Evolutionary conservation across 2,888 invertebrate genomes (phyloP).

Genomic region (Hemithea aestivaria): DNA sequence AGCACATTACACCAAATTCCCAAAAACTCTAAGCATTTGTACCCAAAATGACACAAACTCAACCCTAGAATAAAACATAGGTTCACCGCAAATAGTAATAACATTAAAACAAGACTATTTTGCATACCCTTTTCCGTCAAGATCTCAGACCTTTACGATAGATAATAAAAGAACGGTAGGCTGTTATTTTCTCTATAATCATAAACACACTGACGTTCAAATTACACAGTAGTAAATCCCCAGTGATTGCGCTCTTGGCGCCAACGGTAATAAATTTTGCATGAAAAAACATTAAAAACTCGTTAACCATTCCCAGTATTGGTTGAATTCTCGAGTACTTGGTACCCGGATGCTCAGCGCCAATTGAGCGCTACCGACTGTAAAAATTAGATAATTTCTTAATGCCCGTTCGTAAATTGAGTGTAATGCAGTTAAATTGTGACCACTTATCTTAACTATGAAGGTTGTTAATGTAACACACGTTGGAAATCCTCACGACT

Average conservation of each 20-base stretch:
- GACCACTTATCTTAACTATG: conserved; percentile 1
- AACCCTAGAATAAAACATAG: too few relatives aligned
- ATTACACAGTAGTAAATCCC: conserved; percentile 45
- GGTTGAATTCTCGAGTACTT: conserved; percentile 36
- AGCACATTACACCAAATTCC: too few relatives aligned
- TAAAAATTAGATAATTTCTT: conserved; percentile 18
- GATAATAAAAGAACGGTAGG: background rate
- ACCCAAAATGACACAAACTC: too few relatives aligned
- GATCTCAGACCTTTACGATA: background rate
- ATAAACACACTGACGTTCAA: conserved; percentile 29
- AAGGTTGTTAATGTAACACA: background rate
- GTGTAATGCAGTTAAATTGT: conserved; percentile 13
- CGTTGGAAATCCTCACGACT: background rate
- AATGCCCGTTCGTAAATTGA: conserved; percentile 16
- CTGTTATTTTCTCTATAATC: conserved; percentile 10
- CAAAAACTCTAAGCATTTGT: too few relatives aligned
- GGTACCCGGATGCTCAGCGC: conserved; percentile 15
- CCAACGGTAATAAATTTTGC: conserved; percentile 57
- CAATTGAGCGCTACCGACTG: conserved; percentile 22
- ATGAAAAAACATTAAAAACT: conserved; percentile 65
- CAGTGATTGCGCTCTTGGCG: conserved; percentile 49
- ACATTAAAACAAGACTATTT: too few relatives aligned
- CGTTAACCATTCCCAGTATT: conserved; percentile 55
- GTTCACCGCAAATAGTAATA: too few relatives aligned
- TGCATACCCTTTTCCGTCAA: too few relatives aligned